Evolutionary conservation across 2,113 vertebrate genomes (phyloP).

Genomic region (Phalacrocorax aristotelis): DNA sequence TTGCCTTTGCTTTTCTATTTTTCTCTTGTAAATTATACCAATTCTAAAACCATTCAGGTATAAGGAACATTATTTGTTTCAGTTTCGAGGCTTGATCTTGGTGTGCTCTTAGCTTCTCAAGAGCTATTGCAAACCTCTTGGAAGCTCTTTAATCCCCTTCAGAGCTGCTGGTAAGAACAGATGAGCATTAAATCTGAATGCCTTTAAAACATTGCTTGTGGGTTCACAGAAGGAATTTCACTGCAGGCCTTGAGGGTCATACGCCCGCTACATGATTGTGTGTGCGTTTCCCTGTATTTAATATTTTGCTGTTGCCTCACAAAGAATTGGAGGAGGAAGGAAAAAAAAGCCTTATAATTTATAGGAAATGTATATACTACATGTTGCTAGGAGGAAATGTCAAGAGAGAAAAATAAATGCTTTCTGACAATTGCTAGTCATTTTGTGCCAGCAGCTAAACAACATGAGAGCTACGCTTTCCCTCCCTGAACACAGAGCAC

Average conservation of each 20-base stretch:
- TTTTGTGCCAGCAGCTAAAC: conserved; percentile 11
- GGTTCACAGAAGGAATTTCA: neutral
- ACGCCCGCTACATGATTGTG: neutral
- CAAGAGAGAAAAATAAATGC: neutral
- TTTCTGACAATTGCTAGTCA: neutral
- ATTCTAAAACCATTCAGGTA: neutral
- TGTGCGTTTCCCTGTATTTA: neutral
- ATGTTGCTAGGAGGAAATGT: neutral
- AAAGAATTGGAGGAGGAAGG: neutral
- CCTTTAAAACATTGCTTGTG: neutral
- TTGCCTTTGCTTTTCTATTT: neutral
- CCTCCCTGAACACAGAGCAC: neutral
- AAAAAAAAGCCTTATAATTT: neutral
- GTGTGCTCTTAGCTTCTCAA: neutral
- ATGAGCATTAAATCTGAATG: neutral
- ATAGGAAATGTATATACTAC: conserved; percentile 5
- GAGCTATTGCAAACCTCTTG: neutral
- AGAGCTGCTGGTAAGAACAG: neutral
- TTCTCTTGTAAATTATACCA: neutral
- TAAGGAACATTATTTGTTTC: neutral
- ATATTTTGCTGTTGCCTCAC: neutral
- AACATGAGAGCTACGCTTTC: neutral
- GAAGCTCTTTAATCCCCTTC: neutral
- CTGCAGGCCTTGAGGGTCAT: neutral
- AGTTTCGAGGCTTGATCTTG: neutral